Conservation (phyloP, 2,113 vertebrate species). For the Gymnarchus niloticus region DNA sequence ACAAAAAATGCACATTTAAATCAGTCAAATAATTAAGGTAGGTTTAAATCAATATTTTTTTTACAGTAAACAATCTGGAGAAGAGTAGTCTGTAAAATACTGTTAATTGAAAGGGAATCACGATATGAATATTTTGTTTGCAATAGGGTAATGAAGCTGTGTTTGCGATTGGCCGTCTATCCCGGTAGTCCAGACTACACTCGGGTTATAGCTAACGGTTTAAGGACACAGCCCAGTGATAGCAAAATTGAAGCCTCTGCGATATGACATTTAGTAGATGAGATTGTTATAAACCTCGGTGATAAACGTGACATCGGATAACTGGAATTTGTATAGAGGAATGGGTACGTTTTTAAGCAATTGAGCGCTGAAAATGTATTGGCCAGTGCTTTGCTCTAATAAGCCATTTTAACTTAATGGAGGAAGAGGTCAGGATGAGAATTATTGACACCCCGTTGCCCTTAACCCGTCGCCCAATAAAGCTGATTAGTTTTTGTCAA, state of each 20-base stretch:
- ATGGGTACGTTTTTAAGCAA: constrained; percentile 67
- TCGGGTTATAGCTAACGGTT: constrained; percentile 22
- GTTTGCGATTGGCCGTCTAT: neutral
- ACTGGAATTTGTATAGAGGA: constrained; percentile 14
- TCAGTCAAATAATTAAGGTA: neutral
- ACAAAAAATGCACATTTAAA: neutral
- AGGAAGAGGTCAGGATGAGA: constrained; percentile 84
- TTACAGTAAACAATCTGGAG: neutral
- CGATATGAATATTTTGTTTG: neutral
- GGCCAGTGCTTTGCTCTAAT: constrained; percentile 75
- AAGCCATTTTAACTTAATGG: constrained; percentile 86
- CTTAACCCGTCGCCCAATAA: constrained; percentile 98
- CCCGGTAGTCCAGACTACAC: neutral
- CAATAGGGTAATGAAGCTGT: neutral
- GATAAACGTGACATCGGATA: constrained; percentile 63
- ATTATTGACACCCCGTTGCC: constrained; percentile 87
- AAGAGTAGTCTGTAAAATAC: neutral
- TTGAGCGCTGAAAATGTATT: constrained; percentile 54
- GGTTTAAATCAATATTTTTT: neutral
- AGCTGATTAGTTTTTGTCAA: constrained; percentile 97
- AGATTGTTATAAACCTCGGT: constrained; percentile 69
- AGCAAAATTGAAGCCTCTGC: constrained; percentile 22
- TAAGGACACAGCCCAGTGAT: constrained; percentile 14
- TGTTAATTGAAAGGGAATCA: neutral
- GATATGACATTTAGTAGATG: constrained; percentile 65